phyloP scores from a whole-genome alignment of 1,140 invertebrate genomes.

The Heliconius congener region DNA sequence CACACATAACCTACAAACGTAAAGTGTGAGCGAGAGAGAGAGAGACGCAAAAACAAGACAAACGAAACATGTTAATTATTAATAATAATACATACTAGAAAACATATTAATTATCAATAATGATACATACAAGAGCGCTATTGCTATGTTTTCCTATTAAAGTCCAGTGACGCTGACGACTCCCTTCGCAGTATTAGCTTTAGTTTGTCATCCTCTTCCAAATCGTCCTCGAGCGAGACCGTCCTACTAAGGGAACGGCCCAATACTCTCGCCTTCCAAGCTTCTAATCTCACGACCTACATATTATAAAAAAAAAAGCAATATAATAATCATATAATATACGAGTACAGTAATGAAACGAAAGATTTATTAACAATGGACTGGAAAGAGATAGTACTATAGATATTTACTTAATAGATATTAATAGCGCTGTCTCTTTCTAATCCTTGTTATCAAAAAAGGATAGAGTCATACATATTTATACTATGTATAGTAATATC shows the following conservation, averaged over 20 bases:
- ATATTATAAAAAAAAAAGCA: background rate
- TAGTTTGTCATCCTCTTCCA: slow-evolving; percentile 70
- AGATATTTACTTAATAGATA: no score
- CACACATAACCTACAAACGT: background rate
- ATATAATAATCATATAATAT: background rate
- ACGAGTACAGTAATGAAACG: no score
- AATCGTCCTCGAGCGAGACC: slow-evolving; percentile 66
- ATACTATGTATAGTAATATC: no score
- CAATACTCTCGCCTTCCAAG: slow-evolving; percentile 78
- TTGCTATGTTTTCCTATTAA: slow-evolving; percentile 42
- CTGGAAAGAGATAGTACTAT: background rate
- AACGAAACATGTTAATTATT: background rate
- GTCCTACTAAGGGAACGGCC: slow-evolving; percentile 59
- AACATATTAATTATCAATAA: no score
- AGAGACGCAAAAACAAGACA: background rate
- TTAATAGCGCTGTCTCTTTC: no score
- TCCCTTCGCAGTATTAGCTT: slow-evolving; percentile 62
- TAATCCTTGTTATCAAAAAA: background rate
- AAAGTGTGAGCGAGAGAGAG: background rate
- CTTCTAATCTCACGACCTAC: slow-evolving; percentile 86
- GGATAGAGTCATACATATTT: background rate
- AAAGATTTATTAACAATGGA: background rate
- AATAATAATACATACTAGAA: no score
- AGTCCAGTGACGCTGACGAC: slow-evolving; percentile 62
- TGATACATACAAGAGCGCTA: background rate